phyloP scores from a whole-genome alignment of 1,140 invertebrate species.

The Calephelis nemesis region DNA sequence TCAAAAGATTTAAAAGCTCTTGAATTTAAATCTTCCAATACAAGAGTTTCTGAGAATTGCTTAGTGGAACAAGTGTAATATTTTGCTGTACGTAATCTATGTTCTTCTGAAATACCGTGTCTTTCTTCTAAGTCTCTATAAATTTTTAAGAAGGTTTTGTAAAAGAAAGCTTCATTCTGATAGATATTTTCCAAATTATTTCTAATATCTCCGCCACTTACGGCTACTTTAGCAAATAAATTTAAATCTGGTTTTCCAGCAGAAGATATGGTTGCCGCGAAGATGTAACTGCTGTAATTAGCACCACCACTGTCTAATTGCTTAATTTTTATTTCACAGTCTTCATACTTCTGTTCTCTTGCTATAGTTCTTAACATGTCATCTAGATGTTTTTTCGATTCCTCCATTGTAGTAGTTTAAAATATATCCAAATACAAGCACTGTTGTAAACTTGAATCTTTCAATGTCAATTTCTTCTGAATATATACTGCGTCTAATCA shows the following conservation, averaged over 20 bases:
- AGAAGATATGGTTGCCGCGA: slow-evolving; percentile 25
- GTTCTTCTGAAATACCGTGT: slow-evolving; percentile 28
- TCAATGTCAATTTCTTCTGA: no score
- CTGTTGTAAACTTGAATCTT: no score
- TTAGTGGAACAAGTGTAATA: slow-evolving; percentile 38
- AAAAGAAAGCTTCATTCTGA: slow-evolving; percentile 37
- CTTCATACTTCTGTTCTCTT: not conserved
- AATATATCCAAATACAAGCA: no score
- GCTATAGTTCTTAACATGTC: not conserved
- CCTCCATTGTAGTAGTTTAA: not conserved
- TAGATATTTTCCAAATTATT: slow-evolving; percentile 21
- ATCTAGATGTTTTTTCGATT: not conserved
- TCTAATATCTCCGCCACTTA: slow-evolving; percentile 30
- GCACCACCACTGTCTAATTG: slow-evolving; percentile 33
- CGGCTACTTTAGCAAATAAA: slow-evolving; percentile 43
- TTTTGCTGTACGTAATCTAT: slow-evolving; percentile 16
- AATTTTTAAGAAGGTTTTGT: slow-evolving; percentile 26
- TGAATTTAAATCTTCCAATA: slow-evolving; percentile 41
- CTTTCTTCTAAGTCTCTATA: slow-evolving; percentile 32
- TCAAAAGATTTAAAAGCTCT: slow-evolving; percentile 36
- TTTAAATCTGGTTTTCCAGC: slow-evolving; percentile 26
- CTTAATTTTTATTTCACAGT: not conserved
- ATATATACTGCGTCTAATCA: no score
- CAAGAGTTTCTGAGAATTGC: slow-evolving; percentile 37
- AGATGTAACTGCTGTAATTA: slow-evolving; percentile 40